Evolutionary conservation across 2,888 invertebrate species (phyloP).

Genomic region (Leistus spinibarbis): DNA sequence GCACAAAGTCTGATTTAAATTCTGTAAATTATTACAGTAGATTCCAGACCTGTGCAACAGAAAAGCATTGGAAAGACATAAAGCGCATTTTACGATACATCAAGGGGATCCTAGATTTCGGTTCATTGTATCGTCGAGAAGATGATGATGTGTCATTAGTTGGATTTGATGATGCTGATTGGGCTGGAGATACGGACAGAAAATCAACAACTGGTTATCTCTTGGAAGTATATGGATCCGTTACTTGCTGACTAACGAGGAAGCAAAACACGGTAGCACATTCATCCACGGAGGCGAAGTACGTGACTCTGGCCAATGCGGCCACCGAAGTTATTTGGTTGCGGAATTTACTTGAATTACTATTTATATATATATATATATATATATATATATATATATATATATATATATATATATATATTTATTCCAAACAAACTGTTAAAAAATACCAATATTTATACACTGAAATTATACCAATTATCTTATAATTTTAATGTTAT

Average conservation of each 20-base stretch:
- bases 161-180: slow-evolving; percentile 44
- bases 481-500: too few relatives aligned
- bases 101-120: neutral
- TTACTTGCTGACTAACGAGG: slow-evolving; percentile 46
- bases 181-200: slow-evolving; percentile 38
- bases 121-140: neutral
- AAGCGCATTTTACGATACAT: slow-evolving; percentile 1
- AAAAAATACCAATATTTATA: too few relatives aligned
- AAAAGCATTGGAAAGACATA: neutral
- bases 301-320: slow-evolving; percentile 45
- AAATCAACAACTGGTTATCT: slow-evolving; percentile 38
- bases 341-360: too few relatives aligned
- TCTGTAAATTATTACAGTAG: slow-evolving; percentile 32
- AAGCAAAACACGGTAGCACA: slow-evolving; percentile 45
- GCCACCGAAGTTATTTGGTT: slow-evolving; percentile 6
- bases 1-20: slow-evolving; percentile 40
- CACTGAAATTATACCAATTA: too few relatives aligned
- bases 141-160: slow-evolving; percentile 3
- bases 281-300: slow-evolving; percentile 45
- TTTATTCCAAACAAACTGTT: too few relatives aligned
- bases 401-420: too few relatives aligned
- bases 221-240: slow-evolving; percentile 42
- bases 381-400: too few relatives aligned
- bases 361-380: too few relatives aligned
- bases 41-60: neutral